Evolutionary conservation across 2,888 invertebrate genomes (phyloP), one percentile per base, ranked within the genome.

Genomic region (Candidula unifasciata): DNA sequence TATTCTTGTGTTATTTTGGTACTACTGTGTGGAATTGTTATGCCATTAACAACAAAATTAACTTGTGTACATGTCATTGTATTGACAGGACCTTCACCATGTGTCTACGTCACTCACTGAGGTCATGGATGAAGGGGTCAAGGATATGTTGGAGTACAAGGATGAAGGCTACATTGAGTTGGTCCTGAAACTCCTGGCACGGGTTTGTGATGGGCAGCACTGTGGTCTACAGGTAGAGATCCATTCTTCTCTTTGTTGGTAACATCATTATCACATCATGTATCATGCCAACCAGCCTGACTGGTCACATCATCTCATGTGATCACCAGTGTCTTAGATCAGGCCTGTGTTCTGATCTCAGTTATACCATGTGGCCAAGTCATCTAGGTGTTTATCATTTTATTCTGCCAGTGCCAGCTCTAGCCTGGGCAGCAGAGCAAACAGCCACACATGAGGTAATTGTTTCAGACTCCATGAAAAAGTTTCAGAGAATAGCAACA

Each of bases 91-190:
- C 16, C 44, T 86, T 77, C 85, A 88, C 57, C 77, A 84, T 0
- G 80, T 83, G 30, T 82, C 85, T 3, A 88, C 88, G 21, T 83
- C 80, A 0, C 24, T 76, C 16, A 44, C 35, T 54, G 86, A 89
- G 35, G 89, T 89, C 2, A 89, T 91, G 89, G 90, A 90, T 78
- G 91, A 90, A 74, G 90, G 90, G 24, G 90, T 92, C 16, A 87
- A 88, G 13, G 91, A 92, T 79, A 90, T 92, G 89, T 83, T 92
- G 84, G 93, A 93, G 84, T 92, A 92, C 88, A 93, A 93, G 82
- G 94, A 94, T 86, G 93, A 93, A 83, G 93, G 93, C 16, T 93
- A 93, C 88, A 93, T 94, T 57, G 93, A 93, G 81, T 90, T 93
- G 18, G 92, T 93, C 3, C 89, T 94, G 54, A 92, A 92, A 84